A percentile compares a stretch with the other conserved stretches of the same genome.
Evolutionary conservation across 2,797 vertebrate genomes (phyloP).

Genomic region (Poecilia picta): DNA sequence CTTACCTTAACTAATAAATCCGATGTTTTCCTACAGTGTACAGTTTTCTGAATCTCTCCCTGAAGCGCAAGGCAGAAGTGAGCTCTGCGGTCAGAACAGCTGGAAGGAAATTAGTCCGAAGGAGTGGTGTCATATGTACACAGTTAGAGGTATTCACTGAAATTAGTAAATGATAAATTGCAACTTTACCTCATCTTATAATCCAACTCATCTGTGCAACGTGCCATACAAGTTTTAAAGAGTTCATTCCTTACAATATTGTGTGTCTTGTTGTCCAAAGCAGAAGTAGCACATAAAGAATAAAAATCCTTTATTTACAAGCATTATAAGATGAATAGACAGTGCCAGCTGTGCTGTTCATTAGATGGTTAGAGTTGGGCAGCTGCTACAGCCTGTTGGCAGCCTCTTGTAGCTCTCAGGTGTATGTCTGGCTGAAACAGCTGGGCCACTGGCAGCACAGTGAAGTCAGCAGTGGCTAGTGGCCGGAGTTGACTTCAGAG

Average conservation of each 20-base stretch:
- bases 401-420: slow-evolving; percentile 50
- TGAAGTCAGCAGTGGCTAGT: slow-evolving; percentile 41
- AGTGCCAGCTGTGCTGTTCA: slow-evolving; percentile 12
- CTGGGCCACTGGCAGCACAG: slow-evolving; percentile 59
- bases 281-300: slow-evolving; percentile 2
- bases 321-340: slow-evolving; percentile 15
- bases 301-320: slow-evolving; percentile 11
- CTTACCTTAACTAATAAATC: not conserved
- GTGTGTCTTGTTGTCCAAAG: not conserved
- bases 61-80: not conserved
- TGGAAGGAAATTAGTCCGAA: not conserved
- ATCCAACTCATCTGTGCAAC: too few species aligned
- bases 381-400: slow-evolving; percentile 53
- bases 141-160: not conserved
- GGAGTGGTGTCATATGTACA: not conserved
- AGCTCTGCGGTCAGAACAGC: not conserved
- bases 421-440: slow-evolving; percentile 56
- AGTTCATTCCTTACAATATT: not conserved
- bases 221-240: not conserved
- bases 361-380: slow-evolving; percentile 39
- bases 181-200: not conserved
- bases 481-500: slow-evolving; percentile 51
- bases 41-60: not conserved
- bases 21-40: not conserved
- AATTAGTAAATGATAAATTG: not conserved